Evolutionary conservation across 2,797 vertebrate genomes (phyloP).

Genomic region (Fringilla coelebs): DNA sequence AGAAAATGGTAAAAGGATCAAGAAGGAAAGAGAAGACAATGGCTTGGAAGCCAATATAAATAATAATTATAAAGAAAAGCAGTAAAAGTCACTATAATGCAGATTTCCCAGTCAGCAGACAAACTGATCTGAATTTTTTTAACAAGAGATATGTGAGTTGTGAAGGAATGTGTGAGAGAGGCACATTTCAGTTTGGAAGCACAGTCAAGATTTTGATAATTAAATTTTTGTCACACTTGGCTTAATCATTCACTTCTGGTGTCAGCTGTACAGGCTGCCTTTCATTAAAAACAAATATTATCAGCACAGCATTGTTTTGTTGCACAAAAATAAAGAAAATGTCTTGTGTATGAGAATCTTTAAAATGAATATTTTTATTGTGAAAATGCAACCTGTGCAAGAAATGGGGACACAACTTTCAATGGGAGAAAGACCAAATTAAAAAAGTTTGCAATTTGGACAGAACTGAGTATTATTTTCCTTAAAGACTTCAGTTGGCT

Average conservation of each 20-base stretch:
- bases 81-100: neutral
- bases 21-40: neutral
- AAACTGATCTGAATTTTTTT: neutral
- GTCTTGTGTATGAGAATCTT: neutral
- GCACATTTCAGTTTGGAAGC: neutral
- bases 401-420: neutral
- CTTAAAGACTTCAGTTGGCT: neutral
- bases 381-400: neutral
- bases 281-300: neutral
- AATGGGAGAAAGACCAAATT: neutral
- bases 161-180: neutral
- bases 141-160: neutral
- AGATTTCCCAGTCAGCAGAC: neutral
- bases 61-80: neutral
- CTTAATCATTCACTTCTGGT: neutral
- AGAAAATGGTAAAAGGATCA: neutral
- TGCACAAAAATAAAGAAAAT: too few relatives aligned
- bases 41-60: neutral
- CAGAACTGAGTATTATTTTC: neutral
- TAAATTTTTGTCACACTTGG: neutral
- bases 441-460: neutral
- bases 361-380: neutral
- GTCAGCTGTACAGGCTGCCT: neutral
- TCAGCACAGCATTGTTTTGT: neutral
- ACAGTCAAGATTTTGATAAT: neutral